These are phyloP conservation scores for Euura saliciscinereae DNA, from an alignment of 1,140 invertebrate genomes.

Conservation along the genomic window DNA sequence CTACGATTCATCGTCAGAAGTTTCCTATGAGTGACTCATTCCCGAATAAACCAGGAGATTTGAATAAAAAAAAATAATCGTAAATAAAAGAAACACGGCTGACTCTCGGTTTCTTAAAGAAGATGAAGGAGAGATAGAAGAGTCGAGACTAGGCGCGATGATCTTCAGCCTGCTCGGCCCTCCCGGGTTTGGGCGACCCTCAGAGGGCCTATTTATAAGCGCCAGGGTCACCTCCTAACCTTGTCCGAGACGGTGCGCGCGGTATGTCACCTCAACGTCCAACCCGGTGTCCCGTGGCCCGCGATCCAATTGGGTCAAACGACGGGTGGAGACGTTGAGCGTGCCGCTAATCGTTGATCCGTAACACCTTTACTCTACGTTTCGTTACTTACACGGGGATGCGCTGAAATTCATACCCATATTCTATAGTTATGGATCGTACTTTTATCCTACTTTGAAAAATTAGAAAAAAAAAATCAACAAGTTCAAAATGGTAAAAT, in stretches of 20 bases:
- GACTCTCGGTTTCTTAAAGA: neutral
- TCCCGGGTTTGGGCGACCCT: neutral
- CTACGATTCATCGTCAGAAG: too few relatives aligned
- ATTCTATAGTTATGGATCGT: too few relatives aligned
- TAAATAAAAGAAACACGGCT: neutral
- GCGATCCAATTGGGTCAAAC: conserved; percentile 3
- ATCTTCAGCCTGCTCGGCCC: conserved; percentile 4
- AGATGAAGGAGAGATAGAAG: too few relatives aligned
- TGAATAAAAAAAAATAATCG: neutral
- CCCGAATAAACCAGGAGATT: too few relatives aligned
- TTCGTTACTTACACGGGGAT: too few relatives aligned
- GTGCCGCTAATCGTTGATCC: neutral
- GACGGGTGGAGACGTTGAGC: neutral
- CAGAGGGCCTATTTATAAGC: conserved; percentile 2
- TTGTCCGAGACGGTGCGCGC: conserved; percentile 6
- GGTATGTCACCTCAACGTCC: conserved; percentile 3
- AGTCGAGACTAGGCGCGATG: neutral
- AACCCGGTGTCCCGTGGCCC: neutral
- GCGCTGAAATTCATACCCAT: too few relatives aligned
- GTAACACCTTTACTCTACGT: neutral
- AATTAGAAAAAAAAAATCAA: too few relatives aligned
- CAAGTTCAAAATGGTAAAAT: too few relatives aligned
- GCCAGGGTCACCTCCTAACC: neutral
- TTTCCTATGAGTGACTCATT: too few relatives aligned
- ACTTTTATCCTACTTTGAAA: too few relatives aligned